Evolutionary conservation across 2,797 vertebrate genomes (phyloP), one percentile per base, ranked within the genome.

Genomic region (Nothura maculosa): DNA sequence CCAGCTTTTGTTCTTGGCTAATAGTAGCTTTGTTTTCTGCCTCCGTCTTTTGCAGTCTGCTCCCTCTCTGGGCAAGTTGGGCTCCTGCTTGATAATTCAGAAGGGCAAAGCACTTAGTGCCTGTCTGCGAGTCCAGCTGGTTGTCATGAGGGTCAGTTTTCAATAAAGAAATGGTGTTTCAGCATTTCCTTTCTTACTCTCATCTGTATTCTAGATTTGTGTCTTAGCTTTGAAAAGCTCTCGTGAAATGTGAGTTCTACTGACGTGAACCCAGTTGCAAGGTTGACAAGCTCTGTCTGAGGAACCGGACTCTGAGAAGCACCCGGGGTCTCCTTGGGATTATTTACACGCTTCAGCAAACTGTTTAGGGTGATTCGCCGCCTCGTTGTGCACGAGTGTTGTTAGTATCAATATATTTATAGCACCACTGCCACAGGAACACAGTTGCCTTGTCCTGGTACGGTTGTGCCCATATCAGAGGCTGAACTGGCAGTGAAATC

Each of bases 1-100:
- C 67, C 90, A 40, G 24, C 76, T 92, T 89, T 94, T 95, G 93
- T 94, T 95, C 88, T 94, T 90, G 84, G 66, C 81, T 90, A 70
- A 68, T 62, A 2, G 69, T 73, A 10, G 24, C 62, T 94, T 85
- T 82, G 54, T 87, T 89, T 89, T 76, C 62, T 78, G 81, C 30
- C 55, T 89, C 55, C 81, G 68, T 89, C 79, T 91, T 86, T 87
- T 94, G 58, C 32, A 6, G 66, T 60, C 68, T 72, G 16, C n/a
- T 87, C 58, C 40, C 38, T 64, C 38, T 69, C 69, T 63, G 66
- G 76, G 45, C 24, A 32, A 69, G 50, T 75, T 85, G 50, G 34
- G 28, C 42, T 86, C 15, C 79, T 45, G 4, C 6, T 68, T 66
- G 67, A 19, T n/a, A 78, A 9, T 24, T n/a, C 22, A 28, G 58